These are phyloP conservation scores for Isichthys henryi DNA, from an alignment of 2,113 vertebrate genomes.

Conservation along the genomic window DNA sequence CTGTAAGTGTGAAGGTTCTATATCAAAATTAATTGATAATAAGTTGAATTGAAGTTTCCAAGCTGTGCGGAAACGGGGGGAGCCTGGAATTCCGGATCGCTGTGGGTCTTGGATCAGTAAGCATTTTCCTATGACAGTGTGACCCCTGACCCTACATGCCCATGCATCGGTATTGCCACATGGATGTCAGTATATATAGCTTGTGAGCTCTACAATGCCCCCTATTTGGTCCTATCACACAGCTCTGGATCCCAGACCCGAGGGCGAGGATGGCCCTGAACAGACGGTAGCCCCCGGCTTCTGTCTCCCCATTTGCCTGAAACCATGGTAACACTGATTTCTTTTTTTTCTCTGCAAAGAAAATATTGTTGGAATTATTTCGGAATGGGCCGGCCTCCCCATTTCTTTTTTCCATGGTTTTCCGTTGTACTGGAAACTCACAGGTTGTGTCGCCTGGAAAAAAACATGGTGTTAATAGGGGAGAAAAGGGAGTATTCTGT, in stretches of 20 bases:
- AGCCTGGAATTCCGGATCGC: neutral
- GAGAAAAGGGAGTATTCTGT: conserved; percentile 1
- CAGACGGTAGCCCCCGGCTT: neutral
- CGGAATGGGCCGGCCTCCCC: neutral
- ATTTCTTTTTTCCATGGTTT: conserved; percentile 11
- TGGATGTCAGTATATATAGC: neutral
- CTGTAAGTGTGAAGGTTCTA: neutral
- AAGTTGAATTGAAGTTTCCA: neutral
- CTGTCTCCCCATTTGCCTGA: neutral
- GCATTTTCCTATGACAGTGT: neutral
- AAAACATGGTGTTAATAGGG: conserved; percentile 17
- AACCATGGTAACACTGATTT: neutral
- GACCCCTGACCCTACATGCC: neutral
- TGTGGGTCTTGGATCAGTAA: neutral
- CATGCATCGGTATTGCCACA: neutral
- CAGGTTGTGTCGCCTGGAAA: conserved; percentile 12
- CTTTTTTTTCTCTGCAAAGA: conserved; percentile 9
- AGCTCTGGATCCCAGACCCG: neutral
- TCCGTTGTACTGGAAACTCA: neutral
- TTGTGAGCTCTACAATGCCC: neutral
- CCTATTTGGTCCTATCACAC: neutral
- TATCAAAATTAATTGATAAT: neutral
- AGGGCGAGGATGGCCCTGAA: neutral
- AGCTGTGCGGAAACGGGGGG: neutral
- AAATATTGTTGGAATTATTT: conserved; percentile 20